Evolutionary conservation across 2,888 invertebrate species (phyloP).

Genomic region (Microplitis deprimator): DNA sequence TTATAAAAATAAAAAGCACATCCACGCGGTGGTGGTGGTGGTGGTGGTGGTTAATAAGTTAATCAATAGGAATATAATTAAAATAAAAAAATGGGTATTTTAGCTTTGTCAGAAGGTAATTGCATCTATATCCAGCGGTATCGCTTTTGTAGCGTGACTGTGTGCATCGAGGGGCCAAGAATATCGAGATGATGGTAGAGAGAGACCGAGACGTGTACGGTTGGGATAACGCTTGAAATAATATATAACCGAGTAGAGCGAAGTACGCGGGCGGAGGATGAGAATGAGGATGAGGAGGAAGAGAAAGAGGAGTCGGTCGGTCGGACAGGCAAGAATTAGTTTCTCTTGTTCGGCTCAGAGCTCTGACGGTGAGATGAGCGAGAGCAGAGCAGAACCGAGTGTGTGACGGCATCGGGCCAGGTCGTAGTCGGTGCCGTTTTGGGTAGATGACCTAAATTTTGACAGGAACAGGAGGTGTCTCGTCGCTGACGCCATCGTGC

Average conservation of each 20-base stretch:
- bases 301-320: background rate
- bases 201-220: background rate
- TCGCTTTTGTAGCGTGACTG: background rate
- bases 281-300: background rate
- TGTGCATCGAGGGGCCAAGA: constrained; percentile 15
- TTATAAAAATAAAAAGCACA: background rate
- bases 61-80: no score
- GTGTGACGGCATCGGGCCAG: constrained; percentile 40
- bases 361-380: constrained; percentile 9
- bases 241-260: constrained; percentile 21
- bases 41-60: background rate
- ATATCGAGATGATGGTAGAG: constrained; percentile 17
- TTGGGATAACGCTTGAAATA: constrained; percentile 19
- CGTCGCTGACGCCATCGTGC: constrained; percentile 54
- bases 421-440: constrained; percentile 56
- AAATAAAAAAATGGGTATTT: no score
- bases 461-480: constrained; percentile 45
- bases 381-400: background rate
- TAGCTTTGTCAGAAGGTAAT: no score
- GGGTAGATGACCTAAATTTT: constrained; percentile 58
- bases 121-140: no score
- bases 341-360: constrained; percentile 26
- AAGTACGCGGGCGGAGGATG: constrained; percentile 8
- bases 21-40: background rate
- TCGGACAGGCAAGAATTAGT: constrained; percentile 39